Evolutionary conservation across 92 coral and sea anemone species (phyloP).

Genomic region (Pocillopora grandis): DNA sequence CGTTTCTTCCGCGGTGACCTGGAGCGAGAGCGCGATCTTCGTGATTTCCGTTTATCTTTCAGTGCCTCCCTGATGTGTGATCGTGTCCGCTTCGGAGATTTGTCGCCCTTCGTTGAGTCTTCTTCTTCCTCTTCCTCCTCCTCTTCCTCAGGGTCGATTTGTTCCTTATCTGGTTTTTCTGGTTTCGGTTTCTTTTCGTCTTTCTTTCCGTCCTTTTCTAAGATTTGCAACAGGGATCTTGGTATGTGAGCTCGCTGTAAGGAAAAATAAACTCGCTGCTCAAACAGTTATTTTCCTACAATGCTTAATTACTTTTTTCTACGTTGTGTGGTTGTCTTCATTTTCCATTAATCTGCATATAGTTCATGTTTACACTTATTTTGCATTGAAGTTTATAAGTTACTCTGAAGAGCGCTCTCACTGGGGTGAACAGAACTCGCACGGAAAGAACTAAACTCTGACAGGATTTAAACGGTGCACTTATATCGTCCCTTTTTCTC

Average conservation of each 20-base stretch:
- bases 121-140: slow-evolving; percentile 67
- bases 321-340: too few species aligned
- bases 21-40: slow-evolving; percentile 68
- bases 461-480: too few species aligned
- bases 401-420: too few species aligned
- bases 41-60: slow-evolving; percentile 73
- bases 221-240: slow-evolving; percentile 87
- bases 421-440: too few species aligned
- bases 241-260: slow-evolving; percentile 95
- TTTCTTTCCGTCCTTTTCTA: slow-evolving; percentile 79
- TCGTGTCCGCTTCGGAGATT: slow-evolving; percentile 68
- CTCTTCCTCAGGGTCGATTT: slow-evolving; percentile 78
- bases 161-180: slow-evolving; percentile 82
- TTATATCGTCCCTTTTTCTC: too few species aligned
- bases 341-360: too few species aligned
- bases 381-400: too few species aligned
- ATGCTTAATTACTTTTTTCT: too few species aligned
- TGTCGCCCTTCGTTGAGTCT: slow-evolving; percentile 45
- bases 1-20: slow-evolving; percentile 76
- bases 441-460: too few species aligned
- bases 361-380: too few species aligned
- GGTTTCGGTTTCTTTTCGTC: slow-evolving; percentile 79
- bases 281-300: too few species aligned
- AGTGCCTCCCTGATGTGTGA: slow-evolving; percentile 61
- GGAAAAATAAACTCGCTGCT: neutral